These are phyloP conservation scores for Carassius auratus DNA, from an alignment of 2,113 vertebrate genomes.

Conservation along the genomic window DNA sequence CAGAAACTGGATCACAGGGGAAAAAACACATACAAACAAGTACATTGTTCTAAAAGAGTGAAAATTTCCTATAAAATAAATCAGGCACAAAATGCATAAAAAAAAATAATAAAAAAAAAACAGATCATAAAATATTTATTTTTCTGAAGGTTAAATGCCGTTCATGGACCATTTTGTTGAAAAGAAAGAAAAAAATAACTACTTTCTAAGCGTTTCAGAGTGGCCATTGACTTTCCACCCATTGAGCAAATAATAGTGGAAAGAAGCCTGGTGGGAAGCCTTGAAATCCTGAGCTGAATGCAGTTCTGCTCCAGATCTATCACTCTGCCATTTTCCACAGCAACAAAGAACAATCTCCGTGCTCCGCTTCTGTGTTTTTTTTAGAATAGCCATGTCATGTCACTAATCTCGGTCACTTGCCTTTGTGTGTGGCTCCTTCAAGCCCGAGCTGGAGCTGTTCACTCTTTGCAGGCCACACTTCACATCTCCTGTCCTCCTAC, in stretches of 20 bases:
- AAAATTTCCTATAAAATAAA: no score
- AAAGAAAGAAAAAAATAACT: no score
- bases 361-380: conserved; percentile 58
- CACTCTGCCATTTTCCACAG: conserved; percentile 62
- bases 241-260: conserved; percentile 72
- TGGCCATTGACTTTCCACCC: conserved; percentile 61
- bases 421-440: conserved; percentile 44
- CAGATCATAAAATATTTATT: neutral
- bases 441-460: conserved; percentile 32
- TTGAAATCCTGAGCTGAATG: conserved; percentile 61
- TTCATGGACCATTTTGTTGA: neutral
- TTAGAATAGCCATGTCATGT: conserved; percentile 53
- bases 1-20: no score
- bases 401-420: conserved; percentile 49
- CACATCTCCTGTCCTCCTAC: conserved; percentile 35
- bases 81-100: neutral
- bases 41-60: no score
- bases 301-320: conserved; percentile 71
- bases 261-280: conserved; percentile 54
- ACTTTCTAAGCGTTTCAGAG: neutral
- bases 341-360: conserved; percentile 68
- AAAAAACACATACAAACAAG: no score
- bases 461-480: conserved; percentile 53
- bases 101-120: neutral
- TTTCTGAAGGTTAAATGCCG: neutral